A percentile compares a stretch with the other conserved stretches of the same genome.
Conservation (phyloP, 1,140 invertebrate species). For the Dinoponera quadriceps region DNA sequence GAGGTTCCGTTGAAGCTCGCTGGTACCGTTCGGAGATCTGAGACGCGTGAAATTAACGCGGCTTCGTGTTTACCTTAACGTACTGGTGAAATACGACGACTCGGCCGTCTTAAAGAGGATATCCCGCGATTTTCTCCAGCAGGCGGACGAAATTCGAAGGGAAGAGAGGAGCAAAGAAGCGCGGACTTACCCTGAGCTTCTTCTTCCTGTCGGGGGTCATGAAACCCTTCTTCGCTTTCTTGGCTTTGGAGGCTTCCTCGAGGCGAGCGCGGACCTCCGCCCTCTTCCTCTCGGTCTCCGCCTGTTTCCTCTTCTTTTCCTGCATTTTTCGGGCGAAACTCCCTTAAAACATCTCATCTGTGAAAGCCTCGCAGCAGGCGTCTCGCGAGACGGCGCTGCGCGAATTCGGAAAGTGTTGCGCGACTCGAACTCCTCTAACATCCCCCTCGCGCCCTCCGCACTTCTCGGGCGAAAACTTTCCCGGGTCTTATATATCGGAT, state of each 20-base stretch:
- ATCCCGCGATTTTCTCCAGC: neutral
- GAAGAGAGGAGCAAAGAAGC: conserved; percentile 26
- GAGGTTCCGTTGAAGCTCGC: too few species aligned
- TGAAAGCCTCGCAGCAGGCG: conserved; percentile 39
- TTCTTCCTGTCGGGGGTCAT: conserved; percentile 99
- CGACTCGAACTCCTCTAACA: conserved; percentile 32
- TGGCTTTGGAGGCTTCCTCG: conserved; percentile 97
- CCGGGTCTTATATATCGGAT: neutral
- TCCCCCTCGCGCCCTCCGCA: conserved; percentile 26
- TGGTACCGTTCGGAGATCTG: too few species aligned
- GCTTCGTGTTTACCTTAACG: neutral
- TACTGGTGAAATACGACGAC: conserved; percentile 12
- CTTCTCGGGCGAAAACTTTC: conserved; percentile 25
- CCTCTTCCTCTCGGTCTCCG: conserved; percentile 97
- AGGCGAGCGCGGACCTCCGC: conserved; percentile 98
- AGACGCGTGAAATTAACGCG: neutral
- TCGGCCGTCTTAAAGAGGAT: conserved; percentile 35
- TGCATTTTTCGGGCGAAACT: conserved; percentile 83
- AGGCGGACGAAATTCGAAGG: conserved; percentile 21
- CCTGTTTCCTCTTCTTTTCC: conserved; percentile 97
- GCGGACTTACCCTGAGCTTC: conserved; percentile 95
- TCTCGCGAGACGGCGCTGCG: conserved; percentile 2
- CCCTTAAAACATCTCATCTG: conserved; percentile 73
- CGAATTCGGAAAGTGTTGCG: conserved; percentile 11
- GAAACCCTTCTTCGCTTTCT: conserved; percentile 99